Evolutionary conservation across 2,797 vertebrate species (phyloP), one percentile per base, ranked within the genome.

Genomic region (Babyrousa celebensis): DNA sequence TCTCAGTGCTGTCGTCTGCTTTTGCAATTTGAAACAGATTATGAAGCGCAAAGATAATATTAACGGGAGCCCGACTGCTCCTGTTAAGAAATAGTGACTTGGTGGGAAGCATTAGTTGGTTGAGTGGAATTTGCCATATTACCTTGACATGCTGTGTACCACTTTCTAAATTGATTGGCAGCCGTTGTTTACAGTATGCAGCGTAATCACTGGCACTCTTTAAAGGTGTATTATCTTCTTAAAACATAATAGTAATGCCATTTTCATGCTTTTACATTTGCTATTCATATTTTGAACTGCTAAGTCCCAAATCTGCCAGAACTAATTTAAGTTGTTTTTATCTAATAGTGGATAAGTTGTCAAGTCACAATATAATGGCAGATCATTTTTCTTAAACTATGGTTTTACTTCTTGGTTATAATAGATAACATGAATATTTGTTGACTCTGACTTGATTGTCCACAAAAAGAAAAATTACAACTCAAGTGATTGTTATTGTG

Each of bases 221-320:
- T 98, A 98, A 98, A 99, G 98, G 97, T 99, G 99, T 99, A 98
- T 98, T 98, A 98, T 98, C 97, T 98, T 98, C 98, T 99, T 99
- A 99, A 98, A 98, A 98, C 96, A 98, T 98, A 99, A 99, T 98
- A 98, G 96, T 97, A 98, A 97, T 98, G 98, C 98, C 98, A 96
- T 99, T 98, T 99, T 99, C 98, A 98, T 98, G 98, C 98, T 98
- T 98, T 98, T 99, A 98, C 71, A 97, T 99, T 98, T 99, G 98
- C 98, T 99, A 98, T 99, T 99, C 99, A 98, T 98, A 99, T 99
- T 99, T 99, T 98, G 96, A 98, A 98, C 96, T 97, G 92, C 97
- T 96, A 98, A 96, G 97, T 98, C 96, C 97, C 96, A 98, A 97
- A 98, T 98, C 97, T 98, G 97, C 98, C 98, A 98, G 97, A 98